phyloP scores from a whole-genome alignment of 2,797 vertebrate genomes.

The Sciaenops ocellatus region DNA sequence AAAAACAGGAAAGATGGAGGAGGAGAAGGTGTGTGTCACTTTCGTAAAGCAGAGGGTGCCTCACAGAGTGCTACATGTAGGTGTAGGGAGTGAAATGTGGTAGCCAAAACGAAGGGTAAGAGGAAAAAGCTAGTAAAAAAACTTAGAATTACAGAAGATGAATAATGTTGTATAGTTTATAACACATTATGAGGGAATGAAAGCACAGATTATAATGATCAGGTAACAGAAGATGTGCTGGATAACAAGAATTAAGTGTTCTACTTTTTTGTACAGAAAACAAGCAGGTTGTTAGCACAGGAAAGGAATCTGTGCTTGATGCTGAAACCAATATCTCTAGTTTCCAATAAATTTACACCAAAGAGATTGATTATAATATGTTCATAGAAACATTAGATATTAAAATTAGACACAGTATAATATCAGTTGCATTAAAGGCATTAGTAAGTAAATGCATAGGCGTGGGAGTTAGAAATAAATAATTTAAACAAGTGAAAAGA shows the following conservation, averaged over 20 bases:
- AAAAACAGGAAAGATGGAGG: too few species aligned
- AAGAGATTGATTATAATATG: neutral
- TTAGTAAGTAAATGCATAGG: neutral
- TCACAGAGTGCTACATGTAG: too few species aligned
- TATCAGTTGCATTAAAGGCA: neutral
- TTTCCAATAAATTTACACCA: neutral
- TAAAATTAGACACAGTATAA: neutral
- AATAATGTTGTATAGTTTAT: neutral
- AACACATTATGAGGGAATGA: neutral
- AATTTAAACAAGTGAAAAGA: neutral
- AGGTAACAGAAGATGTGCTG: too few species aligned
- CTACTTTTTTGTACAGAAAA: too few species aligned
- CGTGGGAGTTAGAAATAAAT: slow-evolving; percentile 4
- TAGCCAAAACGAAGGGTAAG: too few species aligned
- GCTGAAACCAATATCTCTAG: neutral
- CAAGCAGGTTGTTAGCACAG: too few species aligned
- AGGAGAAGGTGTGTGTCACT: too few species aligned
- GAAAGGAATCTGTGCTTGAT: too few species aligned
- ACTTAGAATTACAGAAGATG: neutral
- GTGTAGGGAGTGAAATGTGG: too few species aligned
- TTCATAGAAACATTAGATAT: neutral
- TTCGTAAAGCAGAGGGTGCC: too few species aligned
- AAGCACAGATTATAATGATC: too few species aligned
- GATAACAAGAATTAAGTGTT: too few species aligned
- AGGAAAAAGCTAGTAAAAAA: neutral